These are phyloP conservation scores for Diachasma alloeum DNA, from an alignment of 1,140 invertebrate species.

Conservation along the genomic window DNA sequence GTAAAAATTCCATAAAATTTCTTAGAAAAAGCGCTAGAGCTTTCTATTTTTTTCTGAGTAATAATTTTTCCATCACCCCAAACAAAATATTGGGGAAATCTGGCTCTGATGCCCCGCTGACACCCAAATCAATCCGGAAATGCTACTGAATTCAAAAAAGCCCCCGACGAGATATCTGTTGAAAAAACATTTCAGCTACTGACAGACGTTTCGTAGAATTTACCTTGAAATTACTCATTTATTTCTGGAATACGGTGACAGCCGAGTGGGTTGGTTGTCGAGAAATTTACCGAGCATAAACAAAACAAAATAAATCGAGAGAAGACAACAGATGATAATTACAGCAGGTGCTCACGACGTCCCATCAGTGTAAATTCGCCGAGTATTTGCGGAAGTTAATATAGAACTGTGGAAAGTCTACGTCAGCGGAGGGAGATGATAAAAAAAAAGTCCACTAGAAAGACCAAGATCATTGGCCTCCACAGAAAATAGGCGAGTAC, in stretches of 20 bases:
- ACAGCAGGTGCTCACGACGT: constrained; percentile 8
- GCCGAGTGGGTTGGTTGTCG: neutral
- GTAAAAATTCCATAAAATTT: too few relatives aligned
- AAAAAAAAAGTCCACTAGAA: neutral
- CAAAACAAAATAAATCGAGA: neutral
- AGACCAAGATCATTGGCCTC: neutral
- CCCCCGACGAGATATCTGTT: neutral
- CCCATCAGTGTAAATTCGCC: neutral
- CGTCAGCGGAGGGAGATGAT: neutral
- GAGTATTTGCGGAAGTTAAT: neutral
- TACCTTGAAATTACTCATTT: neutral
- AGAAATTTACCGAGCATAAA: neutral
- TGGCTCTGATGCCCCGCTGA: too few relatives aligned
- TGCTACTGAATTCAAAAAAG: neutral
- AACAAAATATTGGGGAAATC: too few relatives aligned
- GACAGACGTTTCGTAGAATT: constrained; percentile 20
- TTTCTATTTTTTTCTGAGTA: too few relatives aligned
- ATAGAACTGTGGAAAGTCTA: neutral
- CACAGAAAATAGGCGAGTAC: neutral
- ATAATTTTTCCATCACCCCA: too few relatives aligned
- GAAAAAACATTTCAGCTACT: neutral
- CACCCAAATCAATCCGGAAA: neutral
- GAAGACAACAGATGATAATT: constrained; percentile 2
- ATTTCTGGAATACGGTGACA: constrained; percentile 7
- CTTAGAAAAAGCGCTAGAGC: too few relatives aligned